phyloP scores from a whole-genome alignment of 1,140 invertebrate species.

The Leptopilina clavipes region DNA sequence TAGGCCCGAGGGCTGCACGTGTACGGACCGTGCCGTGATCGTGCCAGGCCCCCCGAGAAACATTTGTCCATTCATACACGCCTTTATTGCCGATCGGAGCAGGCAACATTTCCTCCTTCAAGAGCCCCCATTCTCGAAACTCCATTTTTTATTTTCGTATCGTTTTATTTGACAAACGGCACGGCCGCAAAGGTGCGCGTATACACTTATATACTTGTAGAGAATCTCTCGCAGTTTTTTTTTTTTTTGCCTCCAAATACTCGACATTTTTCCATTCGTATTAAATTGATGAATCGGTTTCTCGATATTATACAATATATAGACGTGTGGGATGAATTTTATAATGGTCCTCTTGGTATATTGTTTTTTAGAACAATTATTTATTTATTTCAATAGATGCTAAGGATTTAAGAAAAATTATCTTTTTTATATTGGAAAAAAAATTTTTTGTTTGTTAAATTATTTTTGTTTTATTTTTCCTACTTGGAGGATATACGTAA shows the following conservation, averaged over 20 bases:
- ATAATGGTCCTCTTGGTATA: no score
- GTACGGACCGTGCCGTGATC: constrained; percentile 41
- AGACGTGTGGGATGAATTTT: no score
- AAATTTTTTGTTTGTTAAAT: no score
- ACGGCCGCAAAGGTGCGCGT: constrained; percentile 48
- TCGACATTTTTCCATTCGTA: constrained; percentile 8
- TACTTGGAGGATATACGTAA: constrained; percentile 2
- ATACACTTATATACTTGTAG: constrained; percentile 51
- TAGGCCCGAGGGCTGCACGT: constrained; percentile 63
- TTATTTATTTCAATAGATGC: no score
- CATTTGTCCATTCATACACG: constrained; percentile 25
- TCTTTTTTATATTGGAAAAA: not conserved
- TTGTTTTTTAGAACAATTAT: no score
- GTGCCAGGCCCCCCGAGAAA: constrained; percentile 45
- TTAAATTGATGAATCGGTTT: constrained; percentile 5
- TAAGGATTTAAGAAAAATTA: no score
- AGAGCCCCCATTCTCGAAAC: constrained; percentile 41
- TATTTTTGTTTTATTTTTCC: no score
- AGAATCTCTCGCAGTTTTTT: constrained; percentile 36
- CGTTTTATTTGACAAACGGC: constrained; percentile 58
- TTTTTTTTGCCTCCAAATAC: not conserved
- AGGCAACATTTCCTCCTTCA: not conserved
- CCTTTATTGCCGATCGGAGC: constrained; percentile 27
- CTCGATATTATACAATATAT: no score
- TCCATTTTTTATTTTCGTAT: constrained; percentile 42